phyloP scores from a whole-genome alignment of 2,113 vertebrate species.

The Notarius quadriscutis region DNA sequence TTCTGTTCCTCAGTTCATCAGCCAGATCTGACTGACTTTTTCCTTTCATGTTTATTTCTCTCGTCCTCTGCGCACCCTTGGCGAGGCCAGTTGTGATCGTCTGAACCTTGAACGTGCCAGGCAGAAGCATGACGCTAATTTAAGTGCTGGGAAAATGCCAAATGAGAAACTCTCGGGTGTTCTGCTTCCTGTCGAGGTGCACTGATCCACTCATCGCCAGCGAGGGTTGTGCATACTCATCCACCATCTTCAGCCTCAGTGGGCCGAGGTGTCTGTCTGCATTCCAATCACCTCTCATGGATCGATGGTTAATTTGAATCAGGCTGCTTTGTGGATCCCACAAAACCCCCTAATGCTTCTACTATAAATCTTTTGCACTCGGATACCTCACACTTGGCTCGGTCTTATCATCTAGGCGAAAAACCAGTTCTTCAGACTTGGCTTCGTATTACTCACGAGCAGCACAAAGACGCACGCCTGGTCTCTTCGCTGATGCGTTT shows the following conservation, averaged over 20 bases:
- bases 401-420: neutral
- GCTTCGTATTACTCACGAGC: slow-evolving; percentile 9
- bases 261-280: neutral
- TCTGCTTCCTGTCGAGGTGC: slow-evolving; percentile 9
- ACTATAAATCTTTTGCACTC: neutral
- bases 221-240: neutral
- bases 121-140: slow-evolving; percentile 54
- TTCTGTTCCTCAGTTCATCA: slow-evolving; percentile 19
- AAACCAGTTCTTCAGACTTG: neutral
- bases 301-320: neutral
- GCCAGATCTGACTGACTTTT: neutral
- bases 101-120: slow-evolving; percentile 41
- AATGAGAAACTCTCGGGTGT: slow-evolving; percentile 47
- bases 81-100: slow-evolving; percentile 17
- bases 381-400: neutral
- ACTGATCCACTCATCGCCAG: neutral
- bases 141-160: slow-evolving; percentile 50
- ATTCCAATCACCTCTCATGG: neutral
- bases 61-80: neutral
- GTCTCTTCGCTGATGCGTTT: neutral
- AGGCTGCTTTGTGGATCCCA: neutral
- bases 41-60: neutral
- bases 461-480: slow-evolving; percentile 5
- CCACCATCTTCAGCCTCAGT: neutral
- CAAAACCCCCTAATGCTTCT: neutral